phyloP scores from a whole-genome alignment of 2,888 invertebrate genomes.

The Anoplius nigerrimus region DNA sequence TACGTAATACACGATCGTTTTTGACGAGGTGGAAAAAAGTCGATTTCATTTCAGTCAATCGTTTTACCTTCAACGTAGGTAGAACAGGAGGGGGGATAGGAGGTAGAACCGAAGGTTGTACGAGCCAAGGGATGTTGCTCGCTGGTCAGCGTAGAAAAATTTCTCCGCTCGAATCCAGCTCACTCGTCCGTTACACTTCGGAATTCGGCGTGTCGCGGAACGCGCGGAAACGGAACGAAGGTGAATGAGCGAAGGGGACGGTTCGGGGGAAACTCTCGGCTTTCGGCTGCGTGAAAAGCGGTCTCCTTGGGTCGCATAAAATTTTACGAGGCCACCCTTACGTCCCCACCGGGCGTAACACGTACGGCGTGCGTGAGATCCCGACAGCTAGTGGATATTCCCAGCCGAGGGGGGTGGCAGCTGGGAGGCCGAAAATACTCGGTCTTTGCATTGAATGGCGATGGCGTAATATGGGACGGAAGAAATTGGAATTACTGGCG shows the following conservation, averaged over 20 bases:
- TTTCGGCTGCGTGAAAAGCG: slow-evolving; percentile 30
- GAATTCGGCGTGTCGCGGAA: not conserved
- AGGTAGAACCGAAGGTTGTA: too few relatives aligned
- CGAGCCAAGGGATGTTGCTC: too few relatives aligned
- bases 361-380: slow-evolving; percentile 32
- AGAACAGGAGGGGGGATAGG: too few relatives aligned
- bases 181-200: too few relatives aligned
- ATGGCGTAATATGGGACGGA: not conserved
- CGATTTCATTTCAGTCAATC: too few relatives aligned
- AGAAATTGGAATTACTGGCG: not conserved
- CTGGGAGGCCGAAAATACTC: slow-evolving; percentile 20
- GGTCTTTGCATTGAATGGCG: slow-evolving; percentile 21
- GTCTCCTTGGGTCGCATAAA: slow-evolving; percentile 46
- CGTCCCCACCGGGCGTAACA: not conserved
- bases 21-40: too few relatives aligned
- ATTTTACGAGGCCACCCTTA: slow-evolving; percentile 37
- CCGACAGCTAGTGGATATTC: slow-evolving; percentile 13
- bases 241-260: slow-evolving; percentile 20
- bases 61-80: too few relatives aligned
- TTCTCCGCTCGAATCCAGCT: too few relatives aligned
- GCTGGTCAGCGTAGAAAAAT: too few relatives aligned
- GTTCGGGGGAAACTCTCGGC: slow-evolving; percentile 11
- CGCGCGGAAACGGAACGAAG: slow-evolving; percentile 15
- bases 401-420: too few relatives aligned
- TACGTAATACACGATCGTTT: too few relatives aligned